Percentiles rank a stretch among this genome's conserved stretches.
phyloP scores from a whole-genome alignment of 2,888 invertebrate genomes.

The Elegia similella region DNA sequence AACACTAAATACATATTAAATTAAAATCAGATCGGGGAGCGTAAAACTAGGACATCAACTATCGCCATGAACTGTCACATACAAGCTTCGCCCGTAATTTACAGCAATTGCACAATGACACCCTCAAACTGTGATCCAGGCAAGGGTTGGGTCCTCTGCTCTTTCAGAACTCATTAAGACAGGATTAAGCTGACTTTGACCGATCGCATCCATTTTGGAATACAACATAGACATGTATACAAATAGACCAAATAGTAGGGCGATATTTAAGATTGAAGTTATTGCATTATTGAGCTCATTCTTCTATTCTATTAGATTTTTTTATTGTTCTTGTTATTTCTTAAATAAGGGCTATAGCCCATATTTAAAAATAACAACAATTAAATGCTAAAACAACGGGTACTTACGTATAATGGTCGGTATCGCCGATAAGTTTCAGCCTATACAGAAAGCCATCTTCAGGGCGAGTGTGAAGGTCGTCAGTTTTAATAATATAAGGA shows the following conservation, averaged over 20 bases:
- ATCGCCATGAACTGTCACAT: constrained; percentile 1
- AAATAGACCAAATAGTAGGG: not conserved
- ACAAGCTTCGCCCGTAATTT: constrained; percentile 11
- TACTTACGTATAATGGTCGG: too few relatives aligned
- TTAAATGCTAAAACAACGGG: too few relatives aligned
- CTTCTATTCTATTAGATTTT: too few relatives aligned
- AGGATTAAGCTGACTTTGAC: constrained; percentile 74
- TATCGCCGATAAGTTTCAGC: too few relatives aligned
- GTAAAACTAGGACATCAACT: not conserved
- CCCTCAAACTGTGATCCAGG: constrained; percentile 21
- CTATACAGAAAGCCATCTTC: too few relatives aligned
- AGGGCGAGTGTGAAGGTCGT: too few relatives aligned
- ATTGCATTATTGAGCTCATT: too few relatives aligned
- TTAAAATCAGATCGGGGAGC: not conserved
- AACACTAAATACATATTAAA: not conserved
- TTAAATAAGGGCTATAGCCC: too few relatives aligned
- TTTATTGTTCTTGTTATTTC: too few relatives aligned
- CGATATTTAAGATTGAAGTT: too few relatives aligned
- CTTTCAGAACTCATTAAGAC: constrained; percentile 72
- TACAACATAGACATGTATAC: constrained; percentile 3
- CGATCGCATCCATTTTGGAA: constrained; percentile 58
- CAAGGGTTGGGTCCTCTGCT: constrained; percentile 41
- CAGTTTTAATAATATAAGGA: too few relatives aligned
- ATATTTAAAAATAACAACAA: too few relatives aligned
- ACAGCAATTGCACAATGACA: constrained; percentile 15